Percentiles rank a stretch among this genome's conserved stretches.
These are phyloP conservation scores for Melanogrammus aeglefinus DNA, from an alignment of 2,797 vertebrate species.

Conservation along the genomic window DNA sequence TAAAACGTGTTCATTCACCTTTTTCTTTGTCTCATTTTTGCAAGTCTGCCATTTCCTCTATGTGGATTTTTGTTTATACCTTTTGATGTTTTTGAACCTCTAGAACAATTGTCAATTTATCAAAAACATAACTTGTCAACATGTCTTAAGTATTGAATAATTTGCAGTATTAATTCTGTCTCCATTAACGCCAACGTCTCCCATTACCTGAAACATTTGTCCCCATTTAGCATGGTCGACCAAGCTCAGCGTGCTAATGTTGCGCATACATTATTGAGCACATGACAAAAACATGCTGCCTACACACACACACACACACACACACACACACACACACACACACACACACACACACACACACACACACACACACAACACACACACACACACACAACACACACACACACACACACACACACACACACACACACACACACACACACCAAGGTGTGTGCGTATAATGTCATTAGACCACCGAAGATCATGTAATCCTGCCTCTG, in stretches of 20 bases:
- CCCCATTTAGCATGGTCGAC: slow-evolving; percentile 11
- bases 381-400: neutral
- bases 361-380: neutral
- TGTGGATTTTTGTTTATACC: neutral
- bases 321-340: neutral
- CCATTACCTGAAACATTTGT: slow-evolving; percentile 13
- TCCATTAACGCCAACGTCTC: slow-evolving; percentile 5
- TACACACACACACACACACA: slow-evolving; percentile 20
- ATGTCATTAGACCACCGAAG: slow-evolving; percentile 4
- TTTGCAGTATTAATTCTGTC: neutral
- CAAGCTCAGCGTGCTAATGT: neutral
- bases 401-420: slow-evolving; percentile 40
- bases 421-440: neutral
- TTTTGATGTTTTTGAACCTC: neutral
- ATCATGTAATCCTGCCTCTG: slow-evolving; percentile 42
- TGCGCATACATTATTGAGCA: slow-evolving; percentile 43
- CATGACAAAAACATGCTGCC: slow-evolving; percentile 4
- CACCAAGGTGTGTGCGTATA: neutral
- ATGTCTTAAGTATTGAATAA: neutral
- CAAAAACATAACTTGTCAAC: neutral
- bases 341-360: neutral
- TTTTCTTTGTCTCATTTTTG: neutral
- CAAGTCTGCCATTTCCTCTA: neutral
- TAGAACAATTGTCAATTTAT: neutral
- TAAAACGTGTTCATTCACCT: neutral